Evolutionary conservation across 1,140 invertebrate species (phyloP).

Genomic region (Leptestheria dahalacensis): DNA sequence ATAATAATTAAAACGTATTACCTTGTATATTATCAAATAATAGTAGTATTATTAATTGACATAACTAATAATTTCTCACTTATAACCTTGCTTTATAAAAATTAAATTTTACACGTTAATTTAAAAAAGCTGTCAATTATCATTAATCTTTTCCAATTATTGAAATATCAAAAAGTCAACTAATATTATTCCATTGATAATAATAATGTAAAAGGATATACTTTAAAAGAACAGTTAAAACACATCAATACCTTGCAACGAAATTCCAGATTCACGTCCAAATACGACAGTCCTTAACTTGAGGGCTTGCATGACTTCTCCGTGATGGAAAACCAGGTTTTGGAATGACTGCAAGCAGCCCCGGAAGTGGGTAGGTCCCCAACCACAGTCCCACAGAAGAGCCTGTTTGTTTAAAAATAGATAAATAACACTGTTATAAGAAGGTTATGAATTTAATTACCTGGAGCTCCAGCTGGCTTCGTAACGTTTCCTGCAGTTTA

Average conservation of each 20-base stretch:
- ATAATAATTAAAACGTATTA: no score
- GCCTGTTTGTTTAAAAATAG: conserved; percentile 25
- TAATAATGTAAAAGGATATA: neutral
- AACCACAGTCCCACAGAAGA: conserved; percentile 63
- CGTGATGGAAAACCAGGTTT: conserved; percentile 21
- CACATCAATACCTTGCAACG: conserved; percentile 39
- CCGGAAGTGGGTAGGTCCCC: conserved; percentile 71
- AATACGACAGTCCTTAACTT: conserved; percentile 56
- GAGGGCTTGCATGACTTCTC: conserved; percentile 21
- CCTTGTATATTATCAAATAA: no score
- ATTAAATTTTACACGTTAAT: no score
- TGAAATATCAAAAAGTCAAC: no score
- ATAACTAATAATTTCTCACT: no score
- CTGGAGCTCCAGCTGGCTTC: conserved; percentile 34
- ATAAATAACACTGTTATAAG: neutral
- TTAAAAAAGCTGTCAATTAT: no score
- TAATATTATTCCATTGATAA: neutral
- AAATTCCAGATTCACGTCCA: conserved; percentile 73
- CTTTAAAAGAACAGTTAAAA: neutral
- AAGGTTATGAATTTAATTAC: no score
- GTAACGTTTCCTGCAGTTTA: conserved; percentile 40
- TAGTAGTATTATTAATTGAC: no score
- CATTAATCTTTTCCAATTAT: no score
- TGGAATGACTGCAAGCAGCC: conserved; percentile 48
- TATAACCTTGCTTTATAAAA: no score